Conservation (phyloP, 2,797 vertebrate species). For the Dryobates pubescens region DNA sequence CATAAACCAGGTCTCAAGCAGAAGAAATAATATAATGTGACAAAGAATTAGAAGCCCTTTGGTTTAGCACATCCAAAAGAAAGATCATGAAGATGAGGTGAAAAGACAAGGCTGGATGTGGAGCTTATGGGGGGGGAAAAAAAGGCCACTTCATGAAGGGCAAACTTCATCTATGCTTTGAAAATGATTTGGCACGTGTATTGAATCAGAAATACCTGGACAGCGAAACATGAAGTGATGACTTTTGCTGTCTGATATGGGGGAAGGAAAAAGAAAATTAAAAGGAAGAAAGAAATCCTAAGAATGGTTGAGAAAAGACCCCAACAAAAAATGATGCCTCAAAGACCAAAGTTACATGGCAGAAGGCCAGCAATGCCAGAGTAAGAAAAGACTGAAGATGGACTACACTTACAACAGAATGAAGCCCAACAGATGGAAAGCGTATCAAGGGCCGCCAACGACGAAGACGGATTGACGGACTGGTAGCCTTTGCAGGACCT, state of each 20-base stretch:
- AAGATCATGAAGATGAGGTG: slow-evolving; percentile 68
- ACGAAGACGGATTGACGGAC: slow-evolving; percentile 82
- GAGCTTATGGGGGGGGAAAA: neutral
- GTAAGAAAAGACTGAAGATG: slow-evolving; percentile 79
- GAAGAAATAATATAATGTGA: slow-evolving; percentile 49
- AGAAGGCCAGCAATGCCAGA: slow-evolving; percentile 62
- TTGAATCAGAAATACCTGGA: slow-evolving; percentile 57
- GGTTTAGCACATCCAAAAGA: slow-evolving; percentile 68
- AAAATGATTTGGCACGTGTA: neutral
- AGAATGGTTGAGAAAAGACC: slow-evolving; percentile 65
- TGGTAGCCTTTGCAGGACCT: slow-evolving; percentile 84
- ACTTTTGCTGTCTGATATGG: slow-evolving; percentile 60
- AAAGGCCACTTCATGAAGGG: neutral
- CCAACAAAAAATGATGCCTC: slow-evolving; percentile 66
- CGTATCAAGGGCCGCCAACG: slow-evolving; percentile 85
- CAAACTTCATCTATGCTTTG: neutral
- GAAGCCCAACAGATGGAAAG: slow-evolving; percentile 83
- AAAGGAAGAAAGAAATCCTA: slow-evolving; percentile 50
- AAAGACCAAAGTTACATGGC: slow-evolving; percentile 55
- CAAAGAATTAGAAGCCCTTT: slow-evolving; percentile 61
- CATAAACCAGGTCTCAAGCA: slow-evolving; percentile 49
- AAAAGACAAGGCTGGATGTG: slow-evolving; percentile 59
- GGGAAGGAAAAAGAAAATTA: neutral
- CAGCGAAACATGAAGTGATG: slow-evolving; percentile 61
- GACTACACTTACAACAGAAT: slow-evolving; percentile 86